Base-by-base conservation (phyloP, 2,888 invertebrate species). In the Tenthredo distinguenda region DNA sequence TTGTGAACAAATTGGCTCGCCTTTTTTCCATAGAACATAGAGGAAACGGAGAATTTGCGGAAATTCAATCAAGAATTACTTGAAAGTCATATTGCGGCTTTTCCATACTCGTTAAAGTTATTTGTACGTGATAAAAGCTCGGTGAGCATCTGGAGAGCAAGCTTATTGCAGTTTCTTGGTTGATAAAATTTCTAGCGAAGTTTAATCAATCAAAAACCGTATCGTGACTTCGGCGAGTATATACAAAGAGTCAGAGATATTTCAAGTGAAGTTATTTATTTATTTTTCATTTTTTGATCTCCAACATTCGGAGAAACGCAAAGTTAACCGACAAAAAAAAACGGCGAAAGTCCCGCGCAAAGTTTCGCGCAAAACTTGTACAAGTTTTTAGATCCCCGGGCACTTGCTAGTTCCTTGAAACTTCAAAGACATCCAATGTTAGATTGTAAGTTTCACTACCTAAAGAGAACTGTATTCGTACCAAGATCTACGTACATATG, bases 381-480 rank as follows among this genome's bases (percentile, higher is more conserved):
- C 40, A 77, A 77, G 55, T 77, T 77, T 55, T 77, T 77, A 50
- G 50, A 55, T 34, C 77, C 55, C 77, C 77, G 55, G 77, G 77
- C 77, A 77, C 50, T 77, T 77, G 77, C 55, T 21, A 77, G 55
- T 55, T 55, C 31, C 55, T 34, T 77, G 77, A 77, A 77, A 77
- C 77, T 77, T 77, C 77, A 77, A 77, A 77, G 55, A 77, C 18
- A 31, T 55, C 77, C 31, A 34, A 77, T 50, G 77, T 55, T 55
- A 77, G 77, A 77, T 77, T 77, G 9, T 77, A 55, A 55, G 31
- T 77, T 55, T 34, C 10, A 50, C 9, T 31, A 77, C 31, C 18
- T 34, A n/a, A 31, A 77, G n/a, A 55, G 77, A 55, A 50, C 10
- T 37, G 6, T 21, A 47, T 40, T 40, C 40, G 43, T 71, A 62